Evolutionary conservation across 2,888 invertebrate genomes (phyloP), one percentile per base, ranked within the genome.

Genomic region (Antheraea assamensis): DNA sequence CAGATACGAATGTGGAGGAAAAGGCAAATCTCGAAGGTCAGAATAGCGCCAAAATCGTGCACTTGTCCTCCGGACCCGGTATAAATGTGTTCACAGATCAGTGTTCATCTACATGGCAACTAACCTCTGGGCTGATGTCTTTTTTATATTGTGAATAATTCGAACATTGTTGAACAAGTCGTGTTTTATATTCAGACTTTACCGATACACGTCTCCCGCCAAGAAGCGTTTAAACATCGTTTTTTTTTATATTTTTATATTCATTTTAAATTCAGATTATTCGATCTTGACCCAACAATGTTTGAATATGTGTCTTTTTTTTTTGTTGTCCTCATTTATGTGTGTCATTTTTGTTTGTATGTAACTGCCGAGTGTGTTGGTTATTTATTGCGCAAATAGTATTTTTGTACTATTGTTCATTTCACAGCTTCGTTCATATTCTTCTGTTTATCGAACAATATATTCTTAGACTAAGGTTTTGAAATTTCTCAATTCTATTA

Each of bases 71-170:
- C 70, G 24, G 24, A 64, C 73, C 77, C 76, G 75, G 80, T 76
- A 74, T 77, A 75, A 74, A 77, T 82, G 81, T 85, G 82, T 84
- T 85, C 78, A 84, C 61, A 77, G 71, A 79, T 84, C 80, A 72
- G 85, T 85, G 90, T 89, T 90, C 91, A 91, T 91, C 90, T 90
- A 90, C 91, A 91, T 92, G 85, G 88, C 88, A 82, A 92, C 90
- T 92, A 92, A 93, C 90, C 85, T 85, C 75, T 27, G 73, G 70
- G 73, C 70, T 70, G 55, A 58, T 55, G 3, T 31, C 15, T n/a
- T 30, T 30, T 55, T 27, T 58, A 8, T 30, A 64, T n/a, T n/a
- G 30, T 15, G 30, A 30, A 64, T 64, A 30, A 30, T 64, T 64
- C 61, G 35, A 68, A 68, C 68, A 68, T 68, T 68, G 35, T 68